phyloP scores from a whole-genome alignment of 2,797 vertebrate genomes.

The Enteromius trimaculatus region DNA sequence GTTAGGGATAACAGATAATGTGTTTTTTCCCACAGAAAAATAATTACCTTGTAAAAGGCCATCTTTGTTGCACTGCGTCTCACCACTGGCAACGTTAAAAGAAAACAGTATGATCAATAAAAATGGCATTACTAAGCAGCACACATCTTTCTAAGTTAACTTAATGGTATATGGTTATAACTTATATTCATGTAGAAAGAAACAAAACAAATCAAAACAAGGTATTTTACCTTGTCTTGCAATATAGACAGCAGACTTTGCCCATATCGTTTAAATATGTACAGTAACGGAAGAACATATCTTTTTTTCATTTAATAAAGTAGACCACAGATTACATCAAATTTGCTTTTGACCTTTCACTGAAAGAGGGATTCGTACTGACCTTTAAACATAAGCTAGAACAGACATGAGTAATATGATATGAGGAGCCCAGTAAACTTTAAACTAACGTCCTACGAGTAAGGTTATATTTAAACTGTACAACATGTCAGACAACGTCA shows the following conservation, averaged over 20 bases:
- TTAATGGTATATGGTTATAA: neutral
- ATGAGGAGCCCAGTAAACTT: slow-evolving; percentile 4
- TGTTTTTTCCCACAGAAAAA: neutral
- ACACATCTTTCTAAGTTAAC: neutral
- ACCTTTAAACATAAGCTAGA: slow-evolving; percentile 10
- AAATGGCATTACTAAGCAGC: neutral
- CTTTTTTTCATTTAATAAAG: neutral
- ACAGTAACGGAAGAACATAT: neutral
- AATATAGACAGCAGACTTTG: neutral
- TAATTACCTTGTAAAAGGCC: slow-evolving; percentile 87
- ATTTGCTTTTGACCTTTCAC: slow-evolving; percentile 8
- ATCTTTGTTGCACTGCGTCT: slow-evolving; percentile 91
- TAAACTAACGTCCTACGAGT: neutral
- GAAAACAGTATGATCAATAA: neutral
- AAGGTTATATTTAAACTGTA: neutral
- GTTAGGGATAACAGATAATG: neutral
- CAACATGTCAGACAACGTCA: neutral
- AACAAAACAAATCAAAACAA: neutral
- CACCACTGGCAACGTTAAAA: slow-evolving; percentile 77
- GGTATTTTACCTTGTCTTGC: neutral
- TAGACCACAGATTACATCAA: neutral
- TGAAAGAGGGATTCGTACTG: neutral
- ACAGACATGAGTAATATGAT: neutral
- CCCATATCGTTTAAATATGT: too few relatives aligned
- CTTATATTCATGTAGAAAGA: neutral